Evolutionary conservation across 2,797 vertebrate genomes (phyloP), one percentile per base, ranked within the genome.

Genomic region (Dipus sagitta): DNA sequence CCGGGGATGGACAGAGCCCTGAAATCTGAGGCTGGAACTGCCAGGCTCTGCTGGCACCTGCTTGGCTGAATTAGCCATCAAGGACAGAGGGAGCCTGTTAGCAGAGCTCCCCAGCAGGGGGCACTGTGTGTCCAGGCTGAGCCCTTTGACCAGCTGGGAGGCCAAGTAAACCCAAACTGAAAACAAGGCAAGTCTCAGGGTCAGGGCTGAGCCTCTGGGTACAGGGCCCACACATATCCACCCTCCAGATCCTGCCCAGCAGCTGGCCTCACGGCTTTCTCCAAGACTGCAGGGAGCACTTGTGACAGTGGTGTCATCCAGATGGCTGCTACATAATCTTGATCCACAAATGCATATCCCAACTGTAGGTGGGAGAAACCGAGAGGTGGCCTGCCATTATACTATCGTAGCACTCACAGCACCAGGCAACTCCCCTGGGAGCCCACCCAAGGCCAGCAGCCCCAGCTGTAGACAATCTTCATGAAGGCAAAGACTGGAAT

Each of bases 21-120:
- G n/a, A 62, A 23, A 67, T 77, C 30, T 18, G 38, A 11, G 62
- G 17, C 30, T 7, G 68, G 65, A 65, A 42, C 20, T 74, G 64
- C 90, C 58, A 38, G 71, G 26, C n/a, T 90, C 17, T 32, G 52
- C 0, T 10, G 64, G 64, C 20, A 60, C 20, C 10, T 10, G 24
- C 68, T 26, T 28, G 23, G 30, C 72, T 72, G 8, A 5, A 24
- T 68, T 23, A 75, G 4, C 54, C 2, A 32, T 23, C 21, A 21
- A 11, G 26, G 47, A 28, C 30, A 24, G 47, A 26, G 21, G 75
- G 52, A 32, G 38, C 2, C 62, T 80, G 30, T 18, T 65, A 26
- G 64, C 74, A 70, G 21, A 81, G 67, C 58, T 74, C 26, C 30
- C 86, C 83, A 64, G 89, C 58, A 96, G 91, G 79, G 92, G 86